Evolutionary conservation across 2,797 vertebrate species (phyloP).

Genomic region (Eleutherodactylus coqui): DNA sequence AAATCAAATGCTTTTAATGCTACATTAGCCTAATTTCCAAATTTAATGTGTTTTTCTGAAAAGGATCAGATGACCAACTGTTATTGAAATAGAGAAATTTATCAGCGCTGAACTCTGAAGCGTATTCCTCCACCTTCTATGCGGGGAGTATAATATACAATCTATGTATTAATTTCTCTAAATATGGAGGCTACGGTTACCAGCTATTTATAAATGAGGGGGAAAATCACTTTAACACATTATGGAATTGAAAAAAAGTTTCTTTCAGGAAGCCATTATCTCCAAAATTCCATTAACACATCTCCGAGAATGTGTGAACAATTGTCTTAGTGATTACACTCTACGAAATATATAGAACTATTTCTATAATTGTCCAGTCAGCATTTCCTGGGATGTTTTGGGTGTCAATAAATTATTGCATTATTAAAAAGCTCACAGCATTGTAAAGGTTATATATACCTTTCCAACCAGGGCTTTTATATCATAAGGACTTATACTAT

Average conservation of each 20-base stretch:
- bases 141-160: slow-evolving; percentile 10
- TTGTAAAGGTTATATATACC: not conserved
- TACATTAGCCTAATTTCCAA: slow-evolving; percentile 38
- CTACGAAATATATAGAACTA: slow-evolving; percentile 18
- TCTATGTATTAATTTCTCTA: slow-evolving; percentile 32
- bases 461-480: no score
- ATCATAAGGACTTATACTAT: no score
- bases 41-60: slow-evolving; percentile 34
- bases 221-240: slow-evolving; percentile 42
- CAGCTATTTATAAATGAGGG: slow-evolving; percentile 44
- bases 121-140: not conserved
- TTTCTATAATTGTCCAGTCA: slow-evolving; percentile 33
- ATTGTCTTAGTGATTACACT: slow-evolving; percentile 37
- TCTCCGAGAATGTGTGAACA: slow-evolving; percentile 41
- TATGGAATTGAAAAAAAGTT: slow-evolving; percentile 41
- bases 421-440: not conserved
- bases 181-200: slow-evolving; percentile 35
- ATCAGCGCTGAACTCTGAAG: not conserved
- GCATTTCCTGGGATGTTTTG: not conserved
- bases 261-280: slow-evolving; percentile 50
- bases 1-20: slow-evolving; percentile 44
- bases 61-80: slow-evolving; percentile 36
- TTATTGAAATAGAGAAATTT: slow-evolving; percentile 24
- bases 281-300: slow-evolving; percentile 53
- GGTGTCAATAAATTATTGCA: not conserved